Evolutionary conservation across 2,888 invertebrate genomes (phyloP).

Genomic region (Drosophila longiperda): DNA sequence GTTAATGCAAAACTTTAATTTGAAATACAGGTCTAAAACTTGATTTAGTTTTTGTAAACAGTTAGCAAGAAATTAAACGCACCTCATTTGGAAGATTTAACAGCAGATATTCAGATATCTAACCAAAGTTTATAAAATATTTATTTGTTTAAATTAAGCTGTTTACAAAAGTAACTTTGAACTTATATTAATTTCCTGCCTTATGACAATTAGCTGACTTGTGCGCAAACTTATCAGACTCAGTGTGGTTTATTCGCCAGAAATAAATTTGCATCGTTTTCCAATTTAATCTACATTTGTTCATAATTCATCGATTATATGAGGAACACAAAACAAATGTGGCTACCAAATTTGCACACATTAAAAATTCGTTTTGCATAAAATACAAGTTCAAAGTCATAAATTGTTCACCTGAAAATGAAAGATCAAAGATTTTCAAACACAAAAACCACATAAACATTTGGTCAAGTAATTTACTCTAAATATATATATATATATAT

Average conservation of each 20-base stretch:
- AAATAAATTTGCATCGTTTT: slow-evolving; percentile 24
- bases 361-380: slow-evolving; percentile 25
- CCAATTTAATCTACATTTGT: slow-evolving; percentile 18
- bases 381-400: slow-evolving; percentile 51
- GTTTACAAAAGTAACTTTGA: not conserved
- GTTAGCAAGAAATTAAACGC: slow-evolving; percentile 10
- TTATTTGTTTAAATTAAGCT: not conserved
- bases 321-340: slow-evolving; percentile 24
- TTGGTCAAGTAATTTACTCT: slow-evolving; percentile 12
- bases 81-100: rapidly evolving
- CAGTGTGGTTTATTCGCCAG: slow-evolving; percentile 20
- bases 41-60: slow-evolving; percentile 25
- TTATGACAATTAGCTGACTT: not conserved
- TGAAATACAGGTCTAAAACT: slow-evolving; percentile 36
- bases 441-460: slow-evolving; percentile 13
- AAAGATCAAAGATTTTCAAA: slow-evolving; percentile 49
- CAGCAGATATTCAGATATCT: not conserved
- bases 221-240: slow-evolving; percentile 4
- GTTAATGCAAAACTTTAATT: slow-evolving; percentile 8
- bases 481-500: slow-evolving; percentile 10
- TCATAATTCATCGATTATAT: slow-evolving; percentile 46
- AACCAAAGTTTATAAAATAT: not conserved
- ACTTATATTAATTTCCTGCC: not conserved
- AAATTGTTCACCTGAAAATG: slow-evolving; percentile 42
- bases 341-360: slow-evolving; percentile 2